Base-by-base conservation (phyloP, 30 jellyfish, hydroid and myxozoan genomes). In the Rhopilema esculentum region DNA sequence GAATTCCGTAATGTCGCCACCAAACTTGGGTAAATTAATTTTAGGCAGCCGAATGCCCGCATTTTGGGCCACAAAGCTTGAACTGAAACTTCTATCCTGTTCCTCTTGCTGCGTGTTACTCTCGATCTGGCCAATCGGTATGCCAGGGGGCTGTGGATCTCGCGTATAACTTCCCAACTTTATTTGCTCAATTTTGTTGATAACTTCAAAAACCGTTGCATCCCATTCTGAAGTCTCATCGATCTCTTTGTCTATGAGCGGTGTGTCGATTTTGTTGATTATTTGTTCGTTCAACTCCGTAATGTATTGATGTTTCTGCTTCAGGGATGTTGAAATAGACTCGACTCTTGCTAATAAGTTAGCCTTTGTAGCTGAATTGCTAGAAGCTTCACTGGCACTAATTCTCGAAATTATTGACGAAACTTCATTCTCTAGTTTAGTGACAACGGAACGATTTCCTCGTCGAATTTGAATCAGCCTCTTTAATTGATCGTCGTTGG, bases 1-100 rank as follows among this genome's bases (percentile, higher is more conserved):
- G 78, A 86, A 82, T 63, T 81, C 23, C 24, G 62, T 77, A 1
- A 91, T 63, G 26, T 80, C 84, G 24, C 94, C 97, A 22, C 64
- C 29, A 66, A 89, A 80, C 33, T 32, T 78, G 30, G 70, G 67
- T 27, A 89, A 24, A 1, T 62, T 64, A 26, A 89, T 66, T 71
- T 69, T 70, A 12, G 94, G 94, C 0, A 89, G 76, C 8, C 80
- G 70, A 57, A 66, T 49, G 16, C 61, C 84, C 9, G 16, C 71
- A 18, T 17, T 65, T 22, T 4, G 40, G 16, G 72, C n/a, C 4
- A 50, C 72, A n/a, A n/a, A n/a, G n/a, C n/a, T n/a, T 16, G 83
- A 72, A 72, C 0, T 72, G 16, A 23, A 33, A 78, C 88, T 78
- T 19, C 64, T 31, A 64, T 50, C n/a, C 33, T 78, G 88, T 12